Conservation (phyloP, 2,888 invertebrate genomes). For the Euclidia mi region DNA sequence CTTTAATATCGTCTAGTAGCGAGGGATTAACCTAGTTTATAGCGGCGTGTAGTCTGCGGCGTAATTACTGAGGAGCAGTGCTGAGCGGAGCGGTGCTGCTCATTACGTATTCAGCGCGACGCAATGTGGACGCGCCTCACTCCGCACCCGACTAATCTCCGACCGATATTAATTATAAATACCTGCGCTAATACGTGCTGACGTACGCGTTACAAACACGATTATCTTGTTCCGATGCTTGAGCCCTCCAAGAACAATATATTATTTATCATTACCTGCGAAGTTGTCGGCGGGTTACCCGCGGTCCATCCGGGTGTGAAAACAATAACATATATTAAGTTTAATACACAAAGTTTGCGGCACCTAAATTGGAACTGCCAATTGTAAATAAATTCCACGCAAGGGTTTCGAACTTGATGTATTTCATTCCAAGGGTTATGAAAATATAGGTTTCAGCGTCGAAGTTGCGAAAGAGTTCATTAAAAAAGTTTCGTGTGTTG, state of each 20-base stretch:
- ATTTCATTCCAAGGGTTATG: constrained; percentile 39
- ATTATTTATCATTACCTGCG: constrained; percentile 6
- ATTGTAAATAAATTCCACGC: constrained; percentile 40
- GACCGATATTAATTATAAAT: constrained; percentile 23
- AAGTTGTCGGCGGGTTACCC: constrained; percentile 8
- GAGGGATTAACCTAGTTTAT: constrained; percentile 8
- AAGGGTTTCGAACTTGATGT: constrained; percentile 35
- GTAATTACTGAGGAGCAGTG: not conserved
- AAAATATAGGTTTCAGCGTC: constrained; percentile 34
- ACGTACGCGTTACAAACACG: not conserved
- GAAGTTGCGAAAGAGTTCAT: constrained; percentile 46
- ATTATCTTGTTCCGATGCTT: not conserved
- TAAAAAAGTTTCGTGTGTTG: constrained; percentile 49
- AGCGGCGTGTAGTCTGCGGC: not conserved
- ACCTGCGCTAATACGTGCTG: constrained; percentile 3
- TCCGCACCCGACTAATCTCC: constrained; percentile 8
- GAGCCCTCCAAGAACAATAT: not conserved
- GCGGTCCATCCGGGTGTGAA: constrained; percentile 5
- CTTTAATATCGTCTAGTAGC: not conserved
- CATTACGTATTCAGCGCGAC: constrained; percentile 5
- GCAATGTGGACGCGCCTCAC: constrained; percentile 6
- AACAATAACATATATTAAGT: constrained; percentile 22
- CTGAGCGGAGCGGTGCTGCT: not conserved
- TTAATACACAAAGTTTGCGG: constrained; percentile 17
- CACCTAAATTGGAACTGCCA: constrained; percentile 42